Conservation (phyloP, 2,888 invertebrate genomes). For the Adineta ricciae region DNA sequence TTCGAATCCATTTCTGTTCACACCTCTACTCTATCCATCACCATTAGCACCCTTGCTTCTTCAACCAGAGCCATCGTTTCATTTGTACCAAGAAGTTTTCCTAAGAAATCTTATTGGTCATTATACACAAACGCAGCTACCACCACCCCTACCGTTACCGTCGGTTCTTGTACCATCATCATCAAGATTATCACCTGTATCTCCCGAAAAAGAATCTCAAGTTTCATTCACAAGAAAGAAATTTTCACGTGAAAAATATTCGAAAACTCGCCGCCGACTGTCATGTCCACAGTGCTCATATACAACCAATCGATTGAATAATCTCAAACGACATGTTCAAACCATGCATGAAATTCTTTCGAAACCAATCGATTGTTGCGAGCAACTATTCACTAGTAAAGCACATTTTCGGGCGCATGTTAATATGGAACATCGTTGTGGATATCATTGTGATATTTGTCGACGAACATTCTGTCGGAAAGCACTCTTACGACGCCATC, state of each 20-base stretch:
- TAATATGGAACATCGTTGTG: neutral
- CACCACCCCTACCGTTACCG: neutral
- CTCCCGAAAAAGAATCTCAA: neutral
- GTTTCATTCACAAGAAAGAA: neutral
- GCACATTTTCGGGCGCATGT: neutral
- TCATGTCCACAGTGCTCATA: constrained; percentile 11
- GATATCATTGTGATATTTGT: neutral
- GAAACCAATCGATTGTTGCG: neutral
- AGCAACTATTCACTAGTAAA: neutral
- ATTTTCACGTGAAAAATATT: neutral
- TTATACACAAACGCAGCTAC: neutral
- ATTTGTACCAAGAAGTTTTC: neutral
- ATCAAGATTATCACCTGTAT: neutral
- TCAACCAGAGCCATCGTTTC: neutral
- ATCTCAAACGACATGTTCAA: constrained; percentile 4
- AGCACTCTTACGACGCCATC: constrained; percentile 9
- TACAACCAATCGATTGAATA: constrained; percentile 18
- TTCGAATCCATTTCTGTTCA: neutral
- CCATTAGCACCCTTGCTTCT: neutral
- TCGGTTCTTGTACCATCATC: neutral
- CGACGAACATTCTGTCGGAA: neutral
- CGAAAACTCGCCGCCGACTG: neutral
- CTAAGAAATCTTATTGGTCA: neutral
- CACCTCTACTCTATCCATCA: neutral
- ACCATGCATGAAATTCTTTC: constrained; percentile 4